Evolutionary conservation across 1,140 invertebrate species (phyloP).

Genomic region (Latrodectus geometricus): DNA sequence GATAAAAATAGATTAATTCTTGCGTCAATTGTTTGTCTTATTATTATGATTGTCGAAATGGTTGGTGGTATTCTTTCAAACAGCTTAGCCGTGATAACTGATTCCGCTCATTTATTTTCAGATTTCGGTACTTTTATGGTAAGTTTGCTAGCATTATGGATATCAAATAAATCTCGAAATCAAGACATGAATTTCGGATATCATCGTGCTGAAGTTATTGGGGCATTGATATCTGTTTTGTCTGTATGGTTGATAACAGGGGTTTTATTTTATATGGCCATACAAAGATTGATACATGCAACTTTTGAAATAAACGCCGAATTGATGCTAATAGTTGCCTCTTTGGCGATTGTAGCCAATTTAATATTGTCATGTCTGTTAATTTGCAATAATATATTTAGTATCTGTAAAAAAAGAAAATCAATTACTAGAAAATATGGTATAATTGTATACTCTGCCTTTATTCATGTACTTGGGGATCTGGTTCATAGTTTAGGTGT

Average conservation of each 20-base stretch:
- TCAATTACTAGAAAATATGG: background rate
- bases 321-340: slow-evolving; percentile 95
- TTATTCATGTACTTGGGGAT: slow-evolving; percentile 97
- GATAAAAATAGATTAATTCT: slow-evolving; percentile 79
- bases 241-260: slow-evolving; percentile 98
- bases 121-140: slow-evolving; percentile 98
- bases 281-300: slow-evolving; percentile 83
- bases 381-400: slow-evolving; percentile 74
- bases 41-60: slow-evolving; percentile 90
- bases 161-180: slow-evolving; percentile 87
- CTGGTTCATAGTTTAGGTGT: slow-evolving; percentile 97
- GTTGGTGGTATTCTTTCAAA: slow-evolving; percentile 90
- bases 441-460: slow-evolving; percentile 96
- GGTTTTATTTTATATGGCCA: slow-evolving; percentile 91
- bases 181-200: slow-evolving; percentile 83
- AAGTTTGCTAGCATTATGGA: slow-evolving; percentile 92
- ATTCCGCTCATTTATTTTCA: slow-evolving; percentile 95
- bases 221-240: slow-evolving; percentile 94
- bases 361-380: slow-evolving; percentile 75
- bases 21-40: slow-evolving; percentile 86
- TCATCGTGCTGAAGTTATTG: slow-evolving; percentile 95
- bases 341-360: slow-evolving; percentile 90
- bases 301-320: slow-evolving; percentile 89
- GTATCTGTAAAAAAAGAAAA: background rate
- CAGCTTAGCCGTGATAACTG: slow-evolving; percentile 95